Conservation (phyloP, 1,140 invertebrate genomes). For the Sweltsa coloradensis region DNA sequence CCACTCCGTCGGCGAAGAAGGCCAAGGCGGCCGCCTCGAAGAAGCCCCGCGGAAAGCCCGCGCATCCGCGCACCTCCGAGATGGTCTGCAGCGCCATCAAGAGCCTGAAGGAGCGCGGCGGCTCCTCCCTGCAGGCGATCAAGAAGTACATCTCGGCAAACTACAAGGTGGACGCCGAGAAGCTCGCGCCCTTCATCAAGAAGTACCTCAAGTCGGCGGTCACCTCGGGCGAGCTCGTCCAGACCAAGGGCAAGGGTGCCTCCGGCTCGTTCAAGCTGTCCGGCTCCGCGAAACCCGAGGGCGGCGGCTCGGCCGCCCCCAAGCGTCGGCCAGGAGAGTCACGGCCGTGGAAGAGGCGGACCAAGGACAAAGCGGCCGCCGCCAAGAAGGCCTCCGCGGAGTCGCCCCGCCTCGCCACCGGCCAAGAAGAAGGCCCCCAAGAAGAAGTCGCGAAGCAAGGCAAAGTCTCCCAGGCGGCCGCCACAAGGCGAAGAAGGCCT, state of each 20-base stretch:
- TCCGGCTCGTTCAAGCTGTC: slow-evolving; percentile 33
- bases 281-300: slow-evolving; percentile 9
- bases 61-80: not conserved
- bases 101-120: slow-evolving; percentile 34
- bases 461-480: slow-evolving; percentile 6
- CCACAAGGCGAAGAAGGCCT: slow-evolving; percentile 17
- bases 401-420: not conserved
- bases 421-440: no score
- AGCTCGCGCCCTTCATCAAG: slow-evolving; percentile 28
- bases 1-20: no score
- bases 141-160: slow-evolving; percentile 41
- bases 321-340: no score
- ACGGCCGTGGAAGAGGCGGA: slow-evolving; percentile 6
- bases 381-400: slow-evolving; percentile 8
- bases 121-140: slow-evolving; percentile 43
- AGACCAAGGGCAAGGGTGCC: slow-evolving; percentile 33
- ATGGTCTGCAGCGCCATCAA: slow-evolving; percentile 44
- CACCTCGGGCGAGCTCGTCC: slow-evolving; percentile 24
- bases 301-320: no score
- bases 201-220: slow-evolving; percentile 32
- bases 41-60: not conserved
- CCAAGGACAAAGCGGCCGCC: slow-evolving; percentile 17
- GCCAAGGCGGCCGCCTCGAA: not conserved
- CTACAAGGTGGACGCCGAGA: slow-evolving; percentile 35
- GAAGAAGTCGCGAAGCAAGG: no score